These are phyloP conservation scores for Drosophila willistoni DNA, from an alignment of 1,140 invertebrate species.

Conservation along the genomic window DNA sequence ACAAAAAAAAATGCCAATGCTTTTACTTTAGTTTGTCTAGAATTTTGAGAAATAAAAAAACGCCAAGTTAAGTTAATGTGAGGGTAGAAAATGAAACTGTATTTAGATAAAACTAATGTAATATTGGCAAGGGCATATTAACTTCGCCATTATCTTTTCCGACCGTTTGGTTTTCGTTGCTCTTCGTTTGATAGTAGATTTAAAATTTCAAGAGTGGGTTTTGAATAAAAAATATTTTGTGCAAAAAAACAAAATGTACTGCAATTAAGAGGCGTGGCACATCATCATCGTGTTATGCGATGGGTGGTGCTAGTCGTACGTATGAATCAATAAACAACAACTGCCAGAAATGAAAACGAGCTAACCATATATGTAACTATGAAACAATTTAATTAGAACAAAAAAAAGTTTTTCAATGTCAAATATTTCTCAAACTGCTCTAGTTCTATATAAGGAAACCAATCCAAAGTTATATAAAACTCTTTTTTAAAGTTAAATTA, in stretches of 20 bases:
- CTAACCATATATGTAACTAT: not conserved
- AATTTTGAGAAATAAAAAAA: no score
- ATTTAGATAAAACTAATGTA: no score
- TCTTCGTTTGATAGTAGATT: not conserved
- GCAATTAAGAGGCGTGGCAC: slow-evolving; percentile 32
- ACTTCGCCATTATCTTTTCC: no score
- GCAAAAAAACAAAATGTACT: not conserved
- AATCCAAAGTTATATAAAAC: no score
- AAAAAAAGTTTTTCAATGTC: not conserved
- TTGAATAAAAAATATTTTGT: not conserved
- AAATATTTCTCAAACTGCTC: no score
- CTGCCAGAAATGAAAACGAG: not conserved
- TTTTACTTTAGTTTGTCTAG: no score
- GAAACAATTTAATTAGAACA: not conserved
- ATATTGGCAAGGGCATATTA: no score
- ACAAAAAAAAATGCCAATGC: not conserved
- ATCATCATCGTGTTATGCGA: not conserved
- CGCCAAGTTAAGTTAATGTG: no score
- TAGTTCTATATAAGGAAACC: no score
- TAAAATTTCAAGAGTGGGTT: not conserved
- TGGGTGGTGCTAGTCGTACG: not conserved
- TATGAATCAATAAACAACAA: slow-evolving; percentile 13
- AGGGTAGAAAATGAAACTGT: no score
- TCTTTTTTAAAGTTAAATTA: no score
- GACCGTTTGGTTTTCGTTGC: no score